These are phyloP conservation scores for Hemibagrus wyckioides DNA, from an alignment of 2,113 vertebrate genomes.

Conservation along the genomic window DNA sequence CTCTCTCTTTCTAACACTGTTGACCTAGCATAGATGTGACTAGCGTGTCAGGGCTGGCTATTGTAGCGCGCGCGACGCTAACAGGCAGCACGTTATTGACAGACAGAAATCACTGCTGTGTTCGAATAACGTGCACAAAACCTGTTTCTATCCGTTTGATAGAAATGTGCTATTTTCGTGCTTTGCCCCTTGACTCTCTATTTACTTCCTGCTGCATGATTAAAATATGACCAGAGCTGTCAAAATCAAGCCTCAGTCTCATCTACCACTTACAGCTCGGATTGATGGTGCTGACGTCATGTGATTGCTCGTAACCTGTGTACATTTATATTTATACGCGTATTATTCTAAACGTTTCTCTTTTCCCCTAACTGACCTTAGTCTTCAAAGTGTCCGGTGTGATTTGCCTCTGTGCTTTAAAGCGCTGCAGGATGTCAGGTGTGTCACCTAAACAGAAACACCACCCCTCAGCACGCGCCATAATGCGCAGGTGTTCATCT, in stretches of 20 bases:
- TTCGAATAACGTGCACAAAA: neutral
- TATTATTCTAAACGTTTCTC: neutral
- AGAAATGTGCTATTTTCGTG: neutral
- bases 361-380: neutral
- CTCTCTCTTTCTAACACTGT: neutral
- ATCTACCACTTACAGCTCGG: neutral
- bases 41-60: neutral
- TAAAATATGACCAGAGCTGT: neutral
- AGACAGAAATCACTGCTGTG: neutral
- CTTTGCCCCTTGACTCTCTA: neutral
- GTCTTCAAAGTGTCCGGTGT: neutral
- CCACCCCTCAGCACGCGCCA: too few species aligned
- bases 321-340: neutral
- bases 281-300: constrained; percentile 6
- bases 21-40: constrained; percentile 24
- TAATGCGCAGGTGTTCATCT: neutral
- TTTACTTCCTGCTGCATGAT: neutral
- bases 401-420: neutral
- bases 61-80: constrained; percentile 8
- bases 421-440: constrained; percentile 7
- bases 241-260: neutral
- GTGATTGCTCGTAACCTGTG: too few species aligned
- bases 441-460: neutral
- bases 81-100: neutral
- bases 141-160: neutral